phyloP scores from a whole-genome alignment of 2,797 vertebrate genomes.

The Picus viridis region DNA sequence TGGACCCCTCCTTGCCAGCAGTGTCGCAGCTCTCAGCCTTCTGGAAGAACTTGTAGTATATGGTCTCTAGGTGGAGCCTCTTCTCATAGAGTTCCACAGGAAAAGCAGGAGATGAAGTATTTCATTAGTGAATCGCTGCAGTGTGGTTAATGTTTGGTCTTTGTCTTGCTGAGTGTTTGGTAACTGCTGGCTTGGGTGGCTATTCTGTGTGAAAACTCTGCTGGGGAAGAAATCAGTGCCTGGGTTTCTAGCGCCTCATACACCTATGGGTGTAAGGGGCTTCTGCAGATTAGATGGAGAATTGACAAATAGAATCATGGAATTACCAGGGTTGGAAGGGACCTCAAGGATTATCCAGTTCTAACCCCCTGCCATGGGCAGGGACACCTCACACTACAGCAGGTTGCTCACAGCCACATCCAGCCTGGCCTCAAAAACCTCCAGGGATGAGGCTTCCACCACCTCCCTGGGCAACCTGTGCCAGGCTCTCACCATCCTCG shows the following conservation, averaged over 20 bases:
- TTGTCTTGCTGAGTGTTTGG: neutral
- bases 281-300: neutral
- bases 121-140: neutral
- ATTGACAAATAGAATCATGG: neutral
- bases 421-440: too few relatives aligned
- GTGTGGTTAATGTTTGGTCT: neutral
- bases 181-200: neutral
- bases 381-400: too few relatives aligned
- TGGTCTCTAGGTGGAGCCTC: conserved; percentile 4
- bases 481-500: too few relatives aligned
- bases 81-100: rapidly evolving
- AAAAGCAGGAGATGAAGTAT: neutral
- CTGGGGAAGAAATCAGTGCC: neutral
- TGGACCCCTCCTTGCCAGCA: neutral
- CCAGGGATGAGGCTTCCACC: too few relatives aligned
- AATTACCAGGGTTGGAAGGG: too few relatives aligned
- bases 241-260: neutral
- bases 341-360: neutral
- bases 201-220: rapidly evolving
- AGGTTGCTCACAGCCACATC: too few relatives aligned
- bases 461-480: too few relatives aligned
- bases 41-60: neutral
- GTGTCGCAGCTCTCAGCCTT: rapidly evolving
- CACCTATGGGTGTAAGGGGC: neutral
- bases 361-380: too few relatives aligned